Evolutionary conservation across 2,797 vertebrate species (phyloP).

Genomic region (Mormyrus hasselquistii): DNA sequence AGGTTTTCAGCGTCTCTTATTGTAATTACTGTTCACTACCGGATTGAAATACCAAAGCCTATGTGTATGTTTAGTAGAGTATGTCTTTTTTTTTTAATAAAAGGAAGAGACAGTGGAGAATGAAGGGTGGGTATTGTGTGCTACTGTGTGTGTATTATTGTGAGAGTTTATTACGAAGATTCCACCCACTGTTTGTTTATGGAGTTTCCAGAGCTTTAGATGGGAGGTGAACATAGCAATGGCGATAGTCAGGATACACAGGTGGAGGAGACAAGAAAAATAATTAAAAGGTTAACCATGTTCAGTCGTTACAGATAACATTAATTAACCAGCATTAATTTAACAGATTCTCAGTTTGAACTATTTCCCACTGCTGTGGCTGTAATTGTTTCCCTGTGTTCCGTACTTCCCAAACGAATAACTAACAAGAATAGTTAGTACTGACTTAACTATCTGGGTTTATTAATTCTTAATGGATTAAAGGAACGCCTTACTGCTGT

Average conservation of each 20-base stretch:
- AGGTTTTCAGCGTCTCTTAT: neutral
- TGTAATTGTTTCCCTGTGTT: neutral
- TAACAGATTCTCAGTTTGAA: neutral
- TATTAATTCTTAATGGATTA: neutral
- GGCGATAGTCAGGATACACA: neutral
- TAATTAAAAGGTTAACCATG: neutral
- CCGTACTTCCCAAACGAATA: neutral
- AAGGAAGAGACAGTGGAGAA: neutral
- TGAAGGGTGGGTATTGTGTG: neutral
- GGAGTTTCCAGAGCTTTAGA: neutral
- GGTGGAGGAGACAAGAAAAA: neutral
- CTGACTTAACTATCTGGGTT: slow-evolving; percentile 3
- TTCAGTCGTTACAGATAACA: neutral
- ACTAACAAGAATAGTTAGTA: neutral
- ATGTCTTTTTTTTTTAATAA: neutral
- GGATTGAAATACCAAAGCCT: neutral
- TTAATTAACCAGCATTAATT: neutral
- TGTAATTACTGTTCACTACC: neutral
- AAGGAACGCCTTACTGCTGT: neutral
- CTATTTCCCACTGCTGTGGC: neutral
- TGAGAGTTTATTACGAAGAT: neutral
- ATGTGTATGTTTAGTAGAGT: neutral
- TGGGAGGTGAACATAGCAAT: neutral
- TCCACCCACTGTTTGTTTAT: neutral
- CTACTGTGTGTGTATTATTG: neutral